phyloP scores from a whole-genome alignment of 2,113 vertebrate genomes.

The Mystacornis crossleyi region DNA sequence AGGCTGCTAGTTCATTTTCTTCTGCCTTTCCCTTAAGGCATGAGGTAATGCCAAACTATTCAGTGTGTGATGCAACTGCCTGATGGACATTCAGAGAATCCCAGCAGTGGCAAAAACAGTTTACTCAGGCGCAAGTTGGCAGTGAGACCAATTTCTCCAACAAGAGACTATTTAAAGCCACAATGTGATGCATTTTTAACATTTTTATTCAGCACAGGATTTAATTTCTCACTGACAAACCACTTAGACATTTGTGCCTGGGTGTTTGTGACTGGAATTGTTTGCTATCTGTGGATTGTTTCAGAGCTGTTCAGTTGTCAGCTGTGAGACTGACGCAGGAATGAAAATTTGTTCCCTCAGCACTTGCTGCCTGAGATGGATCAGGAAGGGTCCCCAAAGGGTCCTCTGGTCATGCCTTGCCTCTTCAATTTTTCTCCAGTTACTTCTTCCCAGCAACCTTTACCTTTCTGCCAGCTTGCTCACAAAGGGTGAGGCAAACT shows the following conservation, averaged over 20 bases:
- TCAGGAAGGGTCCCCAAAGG: neutral
- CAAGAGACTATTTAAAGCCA: slow-evolving; percentile 65
- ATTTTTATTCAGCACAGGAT: slow-evolving; percentile 63
- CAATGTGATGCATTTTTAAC: slow-evolving; percentile 70
- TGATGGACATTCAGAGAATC: slow-evolving; percentile 65
- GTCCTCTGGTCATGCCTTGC: neutral
- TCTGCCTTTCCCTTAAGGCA: slow-evolving; percentile 61
- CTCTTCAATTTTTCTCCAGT: neutral
- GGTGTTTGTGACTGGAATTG: slow-evolving; percentile 36
- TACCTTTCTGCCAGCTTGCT: neutral
- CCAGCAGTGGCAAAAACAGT: slow-evolving; percentile 48
- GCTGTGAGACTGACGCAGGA: neutral
- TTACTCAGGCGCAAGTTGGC: slow-evolving; percentile 26
- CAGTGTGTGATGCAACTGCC: slow-evolving; percentile 47
- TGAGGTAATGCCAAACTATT: slow-evolving; percentile 78
- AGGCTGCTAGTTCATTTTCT: slow-evolving; percentile 61
- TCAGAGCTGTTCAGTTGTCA: neutral
- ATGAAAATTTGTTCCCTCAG: neutral
- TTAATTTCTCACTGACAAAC: slow-evolving; percentile 60
- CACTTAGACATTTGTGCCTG: slow-evolving; percentile 54
- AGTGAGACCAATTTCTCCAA: slow-evolving; percentile 27
- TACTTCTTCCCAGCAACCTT: neutral
- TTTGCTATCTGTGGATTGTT: slow-evolving; percentile 11
- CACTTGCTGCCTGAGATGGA: neutral
- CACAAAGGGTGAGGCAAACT: neutral